A percentile compares a stretch with the other conserved stretches of the same genome.
phyloP scores from a whole-genome alignment of 2,113 vertebrate species.

The Hoplias malabaricus region DNA sequence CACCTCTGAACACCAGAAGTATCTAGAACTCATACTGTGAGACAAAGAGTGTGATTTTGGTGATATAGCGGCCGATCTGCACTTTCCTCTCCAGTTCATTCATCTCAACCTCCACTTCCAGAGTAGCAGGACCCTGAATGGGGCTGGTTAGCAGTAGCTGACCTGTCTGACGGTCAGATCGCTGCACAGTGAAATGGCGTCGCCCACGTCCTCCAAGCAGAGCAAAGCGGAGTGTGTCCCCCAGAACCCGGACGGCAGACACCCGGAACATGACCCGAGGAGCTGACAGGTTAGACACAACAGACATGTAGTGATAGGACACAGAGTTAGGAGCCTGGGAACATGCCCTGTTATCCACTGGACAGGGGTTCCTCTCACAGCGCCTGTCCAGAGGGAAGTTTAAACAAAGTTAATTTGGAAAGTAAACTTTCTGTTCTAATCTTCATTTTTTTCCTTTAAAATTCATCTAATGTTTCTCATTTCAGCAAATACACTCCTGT shows the following conservation, averaged over 20 bases:
- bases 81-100: slow-evolving; percentile 76
- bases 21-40: slow-evolving; percentile 82
- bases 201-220: slow-evolving; percentile 67
- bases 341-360: slow-evolving; percentile 78
- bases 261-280: slow-evolving; percentile 83
- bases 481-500: too few species aligned
- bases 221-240: slow-evolving; percentile 81
- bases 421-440: not conserved
- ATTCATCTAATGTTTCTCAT: too few species aligned
- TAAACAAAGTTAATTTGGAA: not conserved
- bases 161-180: slow-evolving; percentile 76
- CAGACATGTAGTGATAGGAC: slow-evolving; percentile 84
- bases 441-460: too few species aligned
- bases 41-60: slow-evolving; percentile 80
- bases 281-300: slow-evolving; percentile 80
- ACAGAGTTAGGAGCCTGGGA: slow-evolving; percentile 78
- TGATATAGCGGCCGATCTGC: slow-evolving; percentile 81
- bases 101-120: slow-evolving; percentile 89
- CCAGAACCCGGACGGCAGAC: slow-evolving; percentile 74
- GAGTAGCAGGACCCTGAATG: slow-evolving; percentile 67
- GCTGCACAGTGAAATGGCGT: slow-evolving; percentile 74
- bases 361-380: slow-evolving; percentile 85
- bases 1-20: not conserved
- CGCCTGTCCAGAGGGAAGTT: slow-evolving; percentile 68
- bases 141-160: slow-evolving; percentile 82